Base-by-base conservation (phyloP, 2,113 vertebrate genomes). In the Podilymbus podiceps region DNA sequence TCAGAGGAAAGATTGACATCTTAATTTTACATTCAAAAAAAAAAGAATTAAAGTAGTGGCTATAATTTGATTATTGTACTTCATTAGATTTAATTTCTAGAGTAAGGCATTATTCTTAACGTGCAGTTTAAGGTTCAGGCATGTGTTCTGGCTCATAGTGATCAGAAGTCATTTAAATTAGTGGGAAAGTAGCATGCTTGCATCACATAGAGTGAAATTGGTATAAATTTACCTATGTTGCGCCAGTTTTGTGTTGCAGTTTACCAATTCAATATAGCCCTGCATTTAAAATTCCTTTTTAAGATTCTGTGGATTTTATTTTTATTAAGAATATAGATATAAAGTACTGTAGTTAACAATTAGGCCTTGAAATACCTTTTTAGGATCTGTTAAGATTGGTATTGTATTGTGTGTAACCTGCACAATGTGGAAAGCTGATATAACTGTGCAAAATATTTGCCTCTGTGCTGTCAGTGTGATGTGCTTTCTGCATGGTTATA, bases 381-480 rank as follows among this genome's bases (percentile, higher is more conserved):
- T 98, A 98, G 98, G 97, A 98, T 97, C 97, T 98, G 95, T 98
- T 98, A 98, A 97, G 97, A 97, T 98, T 98, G 85, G 97, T 98
- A 98, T 98, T 97, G 98, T 98, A 98, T 97, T 96, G 98, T 98
- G 98, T 98, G 98, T 98, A 98, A 98, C 98, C 98, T 98, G 98
- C 98, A 98, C 98, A 98, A 98, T 98, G 98, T 98, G 98, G 98
- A 98, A 98, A 98, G 98, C 98, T 98, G 98, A 98, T 98, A 97
- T 98, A 98, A 72, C 97, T 98, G 97, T 98, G 97, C 98, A 98
- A 98, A 98, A 97, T 96, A 97, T 97, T 98, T 98, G 98, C 98
- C 99, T 98, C 98, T 97, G 98, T 99, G 98, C 98, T 97, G 98
- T 98, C 98, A 98, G 98, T 98, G 98, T 99, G 98, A 98, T 98